These are phyloP conservation scores for Trichacis sp. DNA, from an alignment of 2,888 invertebrate genomes.

Conservation along the genomic window DNA sequence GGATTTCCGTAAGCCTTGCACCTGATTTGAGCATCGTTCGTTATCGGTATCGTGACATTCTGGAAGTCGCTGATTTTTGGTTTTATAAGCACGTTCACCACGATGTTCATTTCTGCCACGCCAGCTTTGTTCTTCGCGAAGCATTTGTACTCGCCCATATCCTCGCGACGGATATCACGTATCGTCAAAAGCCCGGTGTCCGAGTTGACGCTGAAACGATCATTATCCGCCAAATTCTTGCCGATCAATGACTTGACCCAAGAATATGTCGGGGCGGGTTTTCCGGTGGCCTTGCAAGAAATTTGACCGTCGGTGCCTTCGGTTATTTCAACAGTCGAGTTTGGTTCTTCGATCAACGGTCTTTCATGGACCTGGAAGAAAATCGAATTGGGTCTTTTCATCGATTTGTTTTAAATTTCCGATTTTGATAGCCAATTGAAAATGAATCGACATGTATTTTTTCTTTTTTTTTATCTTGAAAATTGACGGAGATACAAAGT, in stretches of 20 bases:
- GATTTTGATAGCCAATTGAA: too few relatives aligned
- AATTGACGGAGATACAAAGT: too few relatives aligned
- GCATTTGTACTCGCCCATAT: slow-evolving; percentile 85
- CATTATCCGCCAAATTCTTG: slow-evolving; percentile 78
- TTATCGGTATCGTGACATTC: slow-evolving; percentile 78
- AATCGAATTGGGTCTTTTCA: background rate
- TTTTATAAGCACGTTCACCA: slow-evolving; percentile 78
- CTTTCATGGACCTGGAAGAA: slow-evolving; percentile 77
- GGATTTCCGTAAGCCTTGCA: slow-evolving; percentile 88
- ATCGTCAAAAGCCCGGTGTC: slow-evolving; percentile 81
- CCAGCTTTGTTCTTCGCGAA: slow-evolving; percentile 85
- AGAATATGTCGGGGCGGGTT: slow-evolving; percentile 84
- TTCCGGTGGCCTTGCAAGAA: slow-evolving; percentile 83
- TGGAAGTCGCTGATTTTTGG: slow-evolving; percentile 84
- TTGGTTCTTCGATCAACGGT: slow-evolving; percentile 78
- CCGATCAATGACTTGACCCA: slow-evolving; percentile 85
- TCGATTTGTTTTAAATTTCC: too few relatives aligned
- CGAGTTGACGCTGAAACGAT: slow-evolving; percentile 78
- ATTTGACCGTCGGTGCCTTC: slow-evolving; percentile 85
- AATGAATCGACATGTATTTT: too few relatives aligned
- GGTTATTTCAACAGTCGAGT: slow-evolving; percentile 76
- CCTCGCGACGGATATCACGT: slow-evolving; percentile 80
- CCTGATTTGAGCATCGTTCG: slow-evolving; percentile 75
- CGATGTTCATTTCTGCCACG: slow-evolving; percentile 76
- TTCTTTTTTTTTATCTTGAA: too few relatives aligned